These are phyloP conservation scores for Oophaga pumilio DNA, from an alignment of 2,113 vertebrate genomes.

Conservation along the genomic window DNA sequence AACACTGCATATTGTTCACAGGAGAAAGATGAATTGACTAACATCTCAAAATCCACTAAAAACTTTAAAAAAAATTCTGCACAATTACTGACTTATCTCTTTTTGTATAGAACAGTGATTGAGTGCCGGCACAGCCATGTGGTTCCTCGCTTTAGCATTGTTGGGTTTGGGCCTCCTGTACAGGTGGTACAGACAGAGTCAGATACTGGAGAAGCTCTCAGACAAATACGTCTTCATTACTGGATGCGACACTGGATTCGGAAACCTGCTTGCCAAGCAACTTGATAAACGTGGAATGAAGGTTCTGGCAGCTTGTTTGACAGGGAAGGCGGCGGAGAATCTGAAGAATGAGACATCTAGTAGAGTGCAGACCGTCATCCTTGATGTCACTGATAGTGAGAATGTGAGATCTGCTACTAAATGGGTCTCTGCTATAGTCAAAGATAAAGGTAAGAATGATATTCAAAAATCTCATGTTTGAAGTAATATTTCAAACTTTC, in stretches of 20 bases:
- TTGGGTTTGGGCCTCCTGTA: neutral
- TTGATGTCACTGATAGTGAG: neutral
- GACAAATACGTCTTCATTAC: constrained; percentile 3
- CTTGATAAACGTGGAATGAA: constrained; percentile 1
- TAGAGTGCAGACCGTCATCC: neutral
- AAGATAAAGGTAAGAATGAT: neutral
- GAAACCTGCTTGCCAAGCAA: neutral
- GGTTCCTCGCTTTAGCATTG: neutral
- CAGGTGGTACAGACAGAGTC: neutral
- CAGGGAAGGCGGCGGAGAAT: neutral
- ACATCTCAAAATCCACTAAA: neutral
- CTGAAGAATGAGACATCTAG: neutral
- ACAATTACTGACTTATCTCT: neutral
- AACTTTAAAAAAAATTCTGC: too few species aligned
- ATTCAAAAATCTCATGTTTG: neutral
- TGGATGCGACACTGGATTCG: constrained; percentile 2
- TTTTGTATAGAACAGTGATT: neutral
- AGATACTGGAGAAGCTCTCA: neutral
- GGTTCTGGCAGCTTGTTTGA: neutral
- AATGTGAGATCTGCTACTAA: neutral
- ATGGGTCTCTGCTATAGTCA: constrained; percentile 2
- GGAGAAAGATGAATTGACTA: too few species aligned
- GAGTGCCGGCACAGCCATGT: neutral
- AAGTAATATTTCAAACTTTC: neutral
- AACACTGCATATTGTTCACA: too few species aligned